Evolutionary conservation across 2,113 vertebrate genomes (phyloP), one percentile per base, ranked within the genome.

Genomic region (Vanacampus margaritifer): DNA sequence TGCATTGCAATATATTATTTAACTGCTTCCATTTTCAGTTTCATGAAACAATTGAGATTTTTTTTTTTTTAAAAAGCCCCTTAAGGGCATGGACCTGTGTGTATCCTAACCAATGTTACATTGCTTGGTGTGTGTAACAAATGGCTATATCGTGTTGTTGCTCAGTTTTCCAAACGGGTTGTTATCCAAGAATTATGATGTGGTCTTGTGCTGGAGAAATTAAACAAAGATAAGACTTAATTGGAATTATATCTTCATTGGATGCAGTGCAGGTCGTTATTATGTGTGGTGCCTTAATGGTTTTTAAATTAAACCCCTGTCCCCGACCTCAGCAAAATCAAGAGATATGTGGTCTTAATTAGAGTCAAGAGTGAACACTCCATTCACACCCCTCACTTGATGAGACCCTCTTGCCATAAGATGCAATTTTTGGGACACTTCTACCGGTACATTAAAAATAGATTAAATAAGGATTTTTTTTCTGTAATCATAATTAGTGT

Each of bases 221-320:
- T 80, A 68, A 75, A 61, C 61, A 75, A 84, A 87, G 91, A 93
- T 93, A 92, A 92, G 89, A 83, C 84, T 90, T 91, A 92, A 93
- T 93, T 91, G 90, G 89, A 90, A 84, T 83, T 1, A 79, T 85
- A 90, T 90, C 89, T 84, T 71, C 73, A 79, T 59, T 39, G 76
- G 79, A 85, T 78, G 74, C 80, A 82, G 80, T 82, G 76, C 63
- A 64, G 73, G 72, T 72, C 79, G 69, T 78, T 61, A 73, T 67
- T 50, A 68, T 66, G 81, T 54, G 73, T 63, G 63, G 72, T 59
- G 67, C 84, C 75, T 66, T 90, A 89, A 91, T 89, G 86, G 71
- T 79, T 89, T 91, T 89, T 84, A 91, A 89, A 90, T 92, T 90
- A 90, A 90, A 89, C 85, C 73, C 82, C 81, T 64, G 72, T 73